These are phyloP conservation scores for Gnatocerus cornutus DNA, from an alignment of 2,888 invertebrate genomes.

Conservation along the genomic window DNA sequence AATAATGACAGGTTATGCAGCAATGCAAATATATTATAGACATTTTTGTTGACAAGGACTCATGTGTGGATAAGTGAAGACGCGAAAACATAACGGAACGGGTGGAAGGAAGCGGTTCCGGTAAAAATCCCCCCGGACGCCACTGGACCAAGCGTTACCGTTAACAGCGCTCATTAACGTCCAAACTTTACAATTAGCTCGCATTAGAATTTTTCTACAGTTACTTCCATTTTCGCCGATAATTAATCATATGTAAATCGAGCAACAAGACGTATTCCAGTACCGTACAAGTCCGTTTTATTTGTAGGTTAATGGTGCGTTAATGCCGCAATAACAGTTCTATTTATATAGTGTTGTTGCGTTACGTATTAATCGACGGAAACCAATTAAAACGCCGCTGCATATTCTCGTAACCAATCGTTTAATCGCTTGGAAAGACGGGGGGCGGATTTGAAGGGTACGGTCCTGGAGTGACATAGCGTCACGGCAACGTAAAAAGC, in stretches of 20 bases:
- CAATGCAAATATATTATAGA: neutral
- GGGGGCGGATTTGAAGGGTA: too few relatives aligned
- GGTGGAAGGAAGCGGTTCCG: neutral
- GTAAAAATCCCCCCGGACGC: too few relatives aligned
- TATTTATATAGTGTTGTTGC: conserved; percentile 25
- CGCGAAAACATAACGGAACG: neutral
- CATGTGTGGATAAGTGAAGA: neutral
- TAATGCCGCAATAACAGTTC: conserved; percentile 41
- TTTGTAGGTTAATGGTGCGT: conserved; percentile 44
- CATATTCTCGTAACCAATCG: conserved; percentile 22
- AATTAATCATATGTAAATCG: conserved; percentile 25
- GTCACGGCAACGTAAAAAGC: conserved; percentile 32
- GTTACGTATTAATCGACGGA: conserved; percentile 35
- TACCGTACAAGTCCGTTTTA: conserved; percentile 37
- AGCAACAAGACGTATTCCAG: neutral
- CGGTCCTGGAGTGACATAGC: conserved; percentile 4
- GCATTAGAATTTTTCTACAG: conserved; percentile 9
- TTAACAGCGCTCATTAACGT: neutral
- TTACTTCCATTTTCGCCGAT: conserved; percentile 1
- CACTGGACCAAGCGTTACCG: too few relatives aligned
- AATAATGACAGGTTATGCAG: conserved; percentile 8
- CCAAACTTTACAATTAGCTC: neutral
- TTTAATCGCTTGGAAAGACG: neutral
- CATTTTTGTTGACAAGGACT: neutral
- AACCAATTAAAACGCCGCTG: conserved; percentile 37